Conservation (phyloP, 2,888 invertebrate species). For the Cecidostiba fungosa region DNA sequence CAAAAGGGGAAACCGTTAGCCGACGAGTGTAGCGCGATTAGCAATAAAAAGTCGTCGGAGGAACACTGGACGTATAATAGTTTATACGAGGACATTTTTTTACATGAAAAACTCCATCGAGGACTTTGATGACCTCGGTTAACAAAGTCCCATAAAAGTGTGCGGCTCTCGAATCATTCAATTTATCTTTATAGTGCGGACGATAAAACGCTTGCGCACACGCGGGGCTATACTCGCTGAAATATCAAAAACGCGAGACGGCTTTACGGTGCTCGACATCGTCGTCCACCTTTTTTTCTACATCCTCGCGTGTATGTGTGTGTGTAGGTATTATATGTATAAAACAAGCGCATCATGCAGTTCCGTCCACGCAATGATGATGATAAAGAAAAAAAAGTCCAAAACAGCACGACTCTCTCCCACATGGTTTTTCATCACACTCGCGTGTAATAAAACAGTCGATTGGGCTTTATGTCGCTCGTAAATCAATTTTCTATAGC, state of each 20-base stretch:
- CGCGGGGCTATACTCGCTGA: conserved; percentile 42
- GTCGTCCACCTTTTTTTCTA: neutral
- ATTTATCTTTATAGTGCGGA: conserved; percentile 56
- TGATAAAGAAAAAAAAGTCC: neutral
- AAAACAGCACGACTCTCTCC: neutral
- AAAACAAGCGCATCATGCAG: neutral
- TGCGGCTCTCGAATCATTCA: conserved; percentile 36
- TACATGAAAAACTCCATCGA: conserved; percentile 5
- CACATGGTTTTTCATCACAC: conserved; percentile 40
- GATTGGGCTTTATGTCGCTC: conserved; percentile 37
- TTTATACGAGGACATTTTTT: neutral
- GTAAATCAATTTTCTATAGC: conserved; percentile 49
- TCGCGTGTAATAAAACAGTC: conserved; percentile 42
- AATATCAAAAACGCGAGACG: conserved; percentile 52
- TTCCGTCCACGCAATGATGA: neutral
- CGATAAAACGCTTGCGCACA: conserved; percentile 53
- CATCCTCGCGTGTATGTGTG: too few species aligned
- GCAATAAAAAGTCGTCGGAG: neutral
- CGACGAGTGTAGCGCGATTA: neutral
- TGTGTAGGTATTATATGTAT: neutral
- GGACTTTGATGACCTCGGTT: conserved; percentile 43
- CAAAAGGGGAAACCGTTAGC: neutral
- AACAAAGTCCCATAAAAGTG: conserved; percentile 44
- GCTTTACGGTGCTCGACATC: conserved; percentile 38
- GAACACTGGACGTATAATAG: neutral